phyloP scores from a whole-genome alignment of 2,797 vertebrate genomes.

The Loris lydekkerianus region DNA sequence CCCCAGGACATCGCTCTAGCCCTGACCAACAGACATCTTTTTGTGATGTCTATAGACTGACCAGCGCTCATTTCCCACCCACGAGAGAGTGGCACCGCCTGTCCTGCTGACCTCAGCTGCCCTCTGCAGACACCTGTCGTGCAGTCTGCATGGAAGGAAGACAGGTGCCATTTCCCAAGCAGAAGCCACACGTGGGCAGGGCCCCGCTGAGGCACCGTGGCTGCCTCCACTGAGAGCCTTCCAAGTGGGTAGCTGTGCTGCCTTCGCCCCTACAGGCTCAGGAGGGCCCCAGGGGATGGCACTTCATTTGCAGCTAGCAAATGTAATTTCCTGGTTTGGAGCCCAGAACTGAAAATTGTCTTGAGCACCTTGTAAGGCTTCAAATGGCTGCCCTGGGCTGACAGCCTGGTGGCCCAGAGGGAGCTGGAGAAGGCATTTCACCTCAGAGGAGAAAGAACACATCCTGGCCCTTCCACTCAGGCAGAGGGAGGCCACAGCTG shows the following conservation, averaged over 20 bases:
- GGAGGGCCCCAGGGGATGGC: fast-evolving
- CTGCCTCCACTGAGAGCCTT: not conserved
- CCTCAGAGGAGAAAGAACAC: too few species aligned
- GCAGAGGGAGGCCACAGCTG: not conserved
- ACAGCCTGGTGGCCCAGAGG: fast-evolving
- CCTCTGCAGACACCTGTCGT: fast-evolving
- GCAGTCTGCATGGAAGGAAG: not conserved
- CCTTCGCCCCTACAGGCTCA: fast-evolving
- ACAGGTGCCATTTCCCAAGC: fast-evolving
- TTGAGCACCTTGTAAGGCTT: not conserved
- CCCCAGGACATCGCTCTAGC: fast-evolving
- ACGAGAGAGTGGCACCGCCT: fast-evolving
- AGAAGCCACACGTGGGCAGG: fast-evolving
- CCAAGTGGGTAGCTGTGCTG: fast-evolving
- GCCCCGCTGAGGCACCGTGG: fast-evolving
- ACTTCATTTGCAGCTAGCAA: not conserved
- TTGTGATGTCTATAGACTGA: fast-evolving
- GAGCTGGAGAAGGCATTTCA: fast-evolving
- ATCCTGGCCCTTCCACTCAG: fast-evolving
- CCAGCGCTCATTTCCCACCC: fast-evolving
- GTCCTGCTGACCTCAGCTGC: fast-evolving
- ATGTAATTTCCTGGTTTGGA: conserved; percentile 4
- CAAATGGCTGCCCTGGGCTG: not conserved
- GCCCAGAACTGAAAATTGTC: not conserved
- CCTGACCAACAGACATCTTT: fast-evolving